Conservation (phyloP, 2,113 vertebrate species). For the Tachysurus vachellii region DNA sequence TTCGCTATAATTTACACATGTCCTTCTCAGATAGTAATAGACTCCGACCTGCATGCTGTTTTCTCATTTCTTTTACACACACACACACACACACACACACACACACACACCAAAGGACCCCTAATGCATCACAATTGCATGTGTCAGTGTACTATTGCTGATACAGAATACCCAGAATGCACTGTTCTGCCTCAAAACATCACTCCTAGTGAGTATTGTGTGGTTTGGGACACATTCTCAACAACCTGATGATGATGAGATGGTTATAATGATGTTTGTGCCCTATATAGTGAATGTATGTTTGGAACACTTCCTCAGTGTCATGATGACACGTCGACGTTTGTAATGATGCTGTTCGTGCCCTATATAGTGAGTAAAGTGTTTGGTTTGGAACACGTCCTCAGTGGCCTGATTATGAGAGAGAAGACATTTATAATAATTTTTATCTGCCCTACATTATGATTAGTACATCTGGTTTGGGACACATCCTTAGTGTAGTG, state of each 20-base stretch:
- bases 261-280: not conserved
- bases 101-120: not conserved
- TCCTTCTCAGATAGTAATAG: constrained; percentile 34
- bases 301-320: not conserved
- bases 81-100: not conserved
- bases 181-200: not conserved
- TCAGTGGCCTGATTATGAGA: not conserved
- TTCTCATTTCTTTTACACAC: constrained; percentile 35
- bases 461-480: not conserved
- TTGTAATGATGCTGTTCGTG: not conserved
- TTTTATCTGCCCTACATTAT: not conserved
- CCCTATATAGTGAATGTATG: not conserved
- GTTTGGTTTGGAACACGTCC: not conserved
- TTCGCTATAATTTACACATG: constrained; percentile 28
- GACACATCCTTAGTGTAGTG: not conserved
- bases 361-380: not conserved
- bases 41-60: constrained; percentile 3
- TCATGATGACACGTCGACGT: not conserved
- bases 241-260: not conserved
- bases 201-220: not conserved
- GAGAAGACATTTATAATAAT: not conserved
- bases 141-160: not conserved
- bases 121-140: constrained; percentile 1
- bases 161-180: constrained; percentile 4
- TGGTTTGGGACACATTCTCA: not conserved